These are phyloP conservation scores for Seriola aureovittata DNA, from an alignment of 2,113 vertebrate genomes.

Conservation along the genomic window DNA sequence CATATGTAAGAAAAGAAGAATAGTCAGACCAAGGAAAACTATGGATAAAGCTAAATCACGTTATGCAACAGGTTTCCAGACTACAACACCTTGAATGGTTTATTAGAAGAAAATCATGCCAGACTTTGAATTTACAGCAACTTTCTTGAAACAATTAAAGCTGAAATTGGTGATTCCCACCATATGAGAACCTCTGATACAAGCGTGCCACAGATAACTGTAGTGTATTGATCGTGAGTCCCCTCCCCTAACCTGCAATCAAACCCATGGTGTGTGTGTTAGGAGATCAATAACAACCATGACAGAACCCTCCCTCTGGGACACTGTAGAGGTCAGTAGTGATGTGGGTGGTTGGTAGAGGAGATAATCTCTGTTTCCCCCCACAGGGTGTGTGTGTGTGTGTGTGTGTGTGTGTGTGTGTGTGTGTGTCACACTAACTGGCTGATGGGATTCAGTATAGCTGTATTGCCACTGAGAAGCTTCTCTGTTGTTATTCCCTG, in stretches of 20 bases:
- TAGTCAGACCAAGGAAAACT: too few relatives aligned
- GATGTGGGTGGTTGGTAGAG: constrained; percentile 58
- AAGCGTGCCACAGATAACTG: constrained; percentile 53
- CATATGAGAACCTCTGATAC: constrained; percentile 37
- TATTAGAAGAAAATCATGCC: neutral
- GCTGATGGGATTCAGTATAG: constrained; percentile 47
- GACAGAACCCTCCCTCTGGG: constrained; percentile 48
- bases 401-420: constrained; percentile 15
- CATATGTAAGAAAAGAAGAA: too few relatives aligned
- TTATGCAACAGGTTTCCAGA: neutral
- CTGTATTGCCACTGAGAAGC: constrained; percentile 26
- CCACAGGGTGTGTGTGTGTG: constrained; percentile 30
- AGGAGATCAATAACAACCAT: constrained; percentile 65
- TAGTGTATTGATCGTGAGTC: constrained; percentile 54
- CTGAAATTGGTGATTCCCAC: constrained; percentile 6
- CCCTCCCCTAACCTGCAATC: constrained; percentile 43
- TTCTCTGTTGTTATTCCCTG: constrained; percentile 13
- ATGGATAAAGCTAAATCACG: too few relatives aligned
- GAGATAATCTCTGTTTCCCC: constrained; percentile 64
- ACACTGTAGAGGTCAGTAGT: constrained; percentile 62
- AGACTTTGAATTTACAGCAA: neutral
- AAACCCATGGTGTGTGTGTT: constrained; percentile 40
- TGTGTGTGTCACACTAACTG: constrained; percentile 2
- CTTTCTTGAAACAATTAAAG: constrained; percentile 19
- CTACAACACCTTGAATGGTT: neutral